Conservation (phyloP, 2,113 vertebrate genomes). For the Anoura caudifer region DNA sequence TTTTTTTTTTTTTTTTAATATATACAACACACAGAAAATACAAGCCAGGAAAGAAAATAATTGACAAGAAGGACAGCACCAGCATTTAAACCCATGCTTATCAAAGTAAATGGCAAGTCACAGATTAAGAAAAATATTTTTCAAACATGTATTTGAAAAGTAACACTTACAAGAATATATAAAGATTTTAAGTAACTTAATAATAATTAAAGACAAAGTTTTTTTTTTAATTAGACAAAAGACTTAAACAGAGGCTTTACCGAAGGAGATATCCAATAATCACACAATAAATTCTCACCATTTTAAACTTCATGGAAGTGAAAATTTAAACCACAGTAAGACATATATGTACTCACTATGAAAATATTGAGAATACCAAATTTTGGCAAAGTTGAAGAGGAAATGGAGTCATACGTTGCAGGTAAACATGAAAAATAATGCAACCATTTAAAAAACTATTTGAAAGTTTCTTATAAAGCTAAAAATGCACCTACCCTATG, state of each 20-base stretch:
- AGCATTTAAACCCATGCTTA: background rate
- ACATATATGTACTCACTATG: background rate
- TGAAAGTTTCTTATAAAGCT: background rate
- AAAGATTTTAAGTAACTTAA: slow-evolving; percentile 1
- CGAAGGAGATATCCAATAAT: background rate
- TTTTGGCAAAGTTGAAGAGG: background rate
- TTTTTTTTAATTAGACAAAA: background rate
- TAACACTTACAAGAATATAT: background rate
- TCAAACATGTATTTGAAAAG: background rate
- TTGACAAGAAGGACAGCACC: background rate
- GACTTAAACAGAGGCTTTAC: background rate
- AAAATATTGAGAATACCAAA: background rate
- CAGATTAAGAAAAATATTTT: background rate
- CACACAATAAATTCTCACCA: background rate
- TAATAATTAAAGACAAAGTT: background rate
- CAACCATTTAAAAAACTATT: background rate
- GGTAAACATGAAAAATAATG: background rate
- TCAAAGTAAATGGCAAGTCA: background rate
- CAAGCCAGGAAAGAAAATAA: background rate
- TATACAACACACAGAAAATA: background rate
- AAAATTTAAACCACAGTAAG: background rate
- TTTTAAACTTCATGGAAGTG: background rate
- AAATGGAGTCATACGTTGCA: background rate
- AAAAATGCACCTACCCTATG: background rate
- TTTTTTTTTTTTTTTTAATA: background rate